A percentile compares a stretch with the other conserved stretches of the same genome.
Evolutionary conservation across 2,888 invertebrate species (phyloP).

Genomic region (Drosophila monieri): DNA sequence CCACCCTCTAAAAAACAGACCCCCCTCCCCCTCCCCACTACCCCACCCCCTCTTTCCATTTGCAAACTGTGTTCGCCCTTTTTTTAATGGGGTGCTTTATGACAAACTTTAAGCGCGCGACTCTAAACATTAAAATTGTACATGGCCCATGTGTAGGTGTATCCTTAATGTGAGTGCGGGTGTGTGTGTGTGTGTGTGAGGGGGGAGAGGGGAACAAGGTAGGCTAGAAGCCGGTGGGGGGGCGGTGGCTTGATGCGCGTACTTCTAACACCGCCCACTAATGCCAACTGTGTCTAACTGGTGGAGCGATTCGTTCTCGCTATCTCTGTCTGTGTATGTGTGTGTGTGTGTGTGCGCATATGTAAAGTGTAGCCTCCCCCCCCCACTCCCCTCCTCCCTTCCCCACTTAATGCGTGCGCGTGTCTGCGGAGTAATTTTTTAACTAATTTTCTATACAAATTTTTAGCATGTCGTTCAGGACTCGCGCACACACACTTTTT

Average conservation of each 20-base stretch:
- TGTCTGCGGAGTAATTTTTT: slow-evolving; percentile 81
- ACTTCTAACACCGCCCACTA: slow-evolving; percentile 84
- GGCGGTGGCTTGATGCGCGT: slow-evolving; percentile 46
- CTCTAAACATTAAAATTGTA: slow-evolving; percentile 60
- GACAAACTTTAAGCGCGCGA: slow-evolving; percentile 79
- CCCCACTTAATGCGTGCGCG: slow-evolving; percentile 50
- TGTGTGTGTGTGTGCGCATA: slow-evolving; percentile 45
- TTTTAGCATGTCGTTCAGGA: slow-evolving; percentile 74
- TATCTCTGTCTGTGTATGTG: slow-evolving; percentile 24
- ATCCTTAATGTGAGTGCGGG: slow-evolving; percentile 20
- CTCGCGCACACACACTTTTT: slow-evolving; percentile 37
- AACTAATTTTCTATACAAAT: slow-evolving; percentile 84
- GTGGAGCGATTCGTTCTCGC: slow-evolving; percentile 34
- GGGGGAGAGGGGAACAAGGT: slow-evolving; percentile 1
- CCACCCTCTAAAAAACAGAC: slow-evolving; percentile 2
- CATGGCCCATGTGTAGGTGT: slow-evolving; percentile 19
- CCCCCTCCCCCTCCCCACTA: background rate
- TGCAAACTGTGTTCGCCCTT: slow-evolving; percentile 52
- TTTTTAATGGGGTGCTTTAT: slow-evolving; percentile 81
- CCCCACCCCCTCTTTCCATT: background rate
- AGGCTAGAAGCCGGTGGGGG: background rate
- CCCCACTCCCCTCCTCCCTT: background rate
- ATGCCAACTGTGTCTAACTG: slow-evolving; percentile 67
- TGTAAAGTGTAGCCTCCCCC: slow-evolving; percentile 25
- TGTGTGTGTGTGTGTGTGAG: slow-evolving; percentile 25